Evolutionary conservation across 2,888 invertebrate genomes (phyloP).

Genomic region (Heliconius ismenius): DNA sequence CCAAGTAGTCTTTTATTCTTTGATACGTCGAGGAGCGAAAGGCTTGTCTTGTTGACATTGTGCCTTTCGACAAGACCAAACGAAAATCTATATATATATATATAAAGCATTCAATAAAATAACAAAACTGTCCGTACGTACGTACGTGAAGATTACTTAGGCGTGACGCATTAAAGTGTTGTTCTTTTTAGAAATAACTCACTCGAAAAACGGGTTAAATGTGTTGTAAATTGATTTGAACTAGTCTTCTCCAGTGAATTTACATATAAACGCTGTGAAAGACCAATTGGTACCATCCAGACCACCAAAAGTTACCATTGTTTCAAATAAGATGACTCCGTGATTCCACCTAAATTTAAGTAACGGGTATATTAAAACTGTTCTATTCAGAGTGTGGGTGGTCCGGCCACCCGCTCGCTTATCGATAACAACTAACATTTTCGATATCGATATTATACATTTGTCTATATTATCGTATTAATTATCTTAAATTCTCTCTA

Average conservation of each 20-base stretch:
- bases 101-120: conserved; percentile 23
- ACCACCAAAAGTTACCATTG: conserved; percentile 39
- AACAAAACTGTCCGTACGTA: conserved; percentile 34
- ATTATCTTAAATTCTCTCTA: conserved; percentile 66
- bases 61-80: conserved; percentile 35
- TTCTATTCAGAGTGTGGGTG: conserved; percentile 59
- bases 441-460: conserved; percentile 59
- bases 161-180: conserved; percentile 33
- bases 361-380: conserved; percentile 51
- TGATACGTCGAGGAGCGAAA: conserved; percentile 38
- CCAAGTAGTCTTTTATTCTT: conserved; percentile 42
- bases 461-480: conserved; percentile 68
- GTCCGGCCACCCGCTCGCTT: conserved; percentile 63
- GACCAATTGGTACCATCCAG: conserved; percentile 8
- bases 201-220: neutral
- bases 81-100: conserved; percentile 34
- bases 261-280: conserved; percentile 25
- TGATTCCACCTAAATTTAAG: conserved; percentile 52
- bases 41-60: conserved; percentile 40
- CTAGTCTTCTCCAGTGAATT: conserved; percentile 14
- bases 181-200: conserved; percentile 14
- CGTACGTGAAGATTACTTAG: conserved; percentile 32
- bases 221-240: conserved; percentile 6
- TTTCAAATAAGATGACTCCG: conserved; percentile 35
- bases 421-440: conserved; percentile 64